Evolutionary conservation across 1,140 invertebrate species (phyloP), one percentile per base, ranked within the genome.

Genomic region (Drosophila hydei): DNA sequence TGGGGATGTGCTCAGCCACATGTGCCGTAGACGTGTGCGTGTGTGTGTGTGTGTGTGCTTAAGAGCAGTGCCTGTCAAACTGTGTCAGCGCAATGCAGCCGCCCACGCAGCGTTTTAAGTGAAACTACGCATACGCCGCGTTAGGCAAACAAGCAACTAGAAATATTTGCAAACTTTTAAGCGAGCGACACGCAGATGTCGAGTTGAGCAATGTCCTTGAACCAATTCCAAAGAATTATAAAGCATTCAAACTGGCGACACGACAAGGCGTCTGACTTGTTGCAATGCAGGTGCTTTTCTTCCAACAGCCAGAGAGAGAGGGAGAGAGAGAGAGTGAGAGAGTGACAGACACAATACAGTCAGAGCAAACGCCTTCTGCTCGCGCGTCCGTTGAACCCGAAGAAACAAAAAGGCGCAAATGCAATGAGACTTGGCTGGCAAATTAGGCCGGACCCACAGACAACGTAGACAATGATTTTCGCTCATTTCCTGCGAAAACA

Each of bases 111-210:
- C 14, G 9, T 30, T 2, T 11, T 55, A 19, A 16, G 5, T 27
- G 42, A 56, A 58, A 69, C 87, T 80, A 87, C 68, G 77, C 77
- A 84, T 84, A 87, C 80, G 81, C 77, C 55, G 18, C 69, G 81
- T 70, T 50, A 19, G 58, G 55, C 69, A 65, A 42, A 54, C 36
- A 14, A 42, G 48, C 47, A 75, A 65, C 23, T 16, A 51, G 51
- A 48, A 77, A 55, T 85, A 87, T 61, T 69, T 73, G 27, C 42
- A 59, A 50, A 74, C 52, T 56, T 45, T 11, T 33, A 52, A 38
- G 14, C 33, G 38, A 25, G 54, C 36, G 54, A 51, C 64, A 68
- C 30, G 43, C 64, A 68, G 33, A 60, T 68, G 55, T n/a, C 19
- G 51, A 54, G 33, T n/a, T 40, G 19, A 38, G 36, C 11, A 65